These are phyloP conservation scores for Melanchra persicariae DNA, from an alignment of 2,888 invertebrate genomes.

Conservation along the genomic window DNA sequence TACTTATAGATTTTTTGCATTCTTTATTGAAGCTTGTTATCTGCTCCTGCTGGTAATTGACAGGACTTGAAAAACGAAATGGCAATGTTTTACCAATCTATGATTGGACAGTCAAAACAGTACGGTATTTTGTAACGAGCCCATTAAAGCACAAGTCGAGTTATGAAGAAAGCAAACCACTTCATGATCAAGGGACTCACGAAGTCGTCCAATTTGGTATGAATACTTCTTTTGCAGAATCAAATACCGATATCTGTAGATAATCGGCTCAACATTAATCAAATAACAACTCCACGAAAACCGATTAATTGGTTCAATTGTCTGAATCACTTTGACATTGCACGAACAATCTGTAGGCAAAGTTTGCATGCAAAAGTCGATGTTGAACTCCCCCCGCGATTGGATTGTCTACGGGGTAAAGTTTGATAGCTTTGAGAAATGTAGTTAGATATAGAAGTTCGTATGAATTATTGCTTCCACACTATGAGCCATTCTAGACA, in stretches of 20 bases:
- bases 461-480: slow-evolving; percentile 79
- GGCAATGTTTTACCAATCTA: slow-evolving; percentile 40
- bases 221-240: slow-evolving; percentile 42
- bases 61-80: slow-evolving; percentile 54
- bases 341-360: slow-evolving; percentile 84
- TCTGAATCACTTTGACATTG: slow-evolving; percentile 85
- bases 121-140: slow-evolving; percentile 36
- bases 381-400: slow-evolving; percentile 81
- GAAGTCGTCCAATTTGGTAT: slow-evolving; percentile 26
- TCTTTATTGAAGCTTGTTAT: slow-evolving; percentile 52
- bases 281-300: slow-evolving; percentile 75
- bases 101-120: slow-evolving; percentile 45
- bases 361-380: slow-evolving; percentile 88
- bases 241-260: slow-evolving; percentile 50
- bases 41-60: slow-evolving; percentile 53
- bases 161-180: slow-evolving; percentile 25
- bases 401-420: slow-evolving; percentile 84
- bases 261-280: slow-evolving; percentile 71
- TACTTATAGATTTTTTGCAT: slow-evolving; percentile 59
- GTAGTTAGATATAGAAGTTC: slow-evolving; percentile 83
- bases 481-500: slow-evolving; percentile 74
- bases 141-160: slow-evolving; percentile 21
- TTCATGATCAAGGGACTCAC: slow-evolving; percentile 34
- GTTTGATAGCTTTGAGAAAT: slow-evolving; percentile 86
- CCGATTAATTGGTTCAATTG: slow-evolving; percentile 87